Conservation (phyloP, 2,113 vertebrate genomes). For the Odontesthes bonariensis region DNA sequence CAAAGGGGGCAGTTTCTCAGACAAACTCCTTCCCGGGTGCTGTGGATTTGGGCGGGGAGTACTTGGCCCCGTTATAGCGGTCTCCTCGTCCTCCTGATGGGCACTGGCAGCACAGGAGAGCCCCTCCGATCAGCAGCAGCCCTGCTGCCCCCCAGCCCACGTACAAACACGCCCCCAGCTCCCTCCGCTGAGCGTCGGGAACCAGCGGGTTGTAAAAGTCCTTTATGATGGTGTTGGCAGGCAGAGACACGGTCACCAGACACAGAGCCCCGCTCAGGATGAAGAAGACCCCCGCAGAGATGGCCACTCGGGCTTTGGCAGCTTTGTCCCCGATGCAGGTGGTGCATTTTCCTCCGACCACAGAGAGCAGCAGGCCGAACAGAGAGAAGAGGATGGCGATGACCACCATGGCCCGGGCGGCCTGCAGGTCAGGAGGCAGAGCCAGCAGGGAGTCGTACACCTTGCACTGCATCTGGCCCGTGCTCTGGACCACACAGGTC, state of each 20-base stretch:
- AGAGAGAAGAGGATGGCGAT: slow-evolving; percentile 87
- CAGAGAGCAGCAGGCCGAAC: slow-evolving; percentile 88
- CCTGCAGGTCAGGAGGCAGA: slow-evolving; percentile 89
- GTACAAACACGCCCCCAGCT: slow-evolving; percentile 85
- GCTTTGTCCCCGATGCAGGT: slow-evolving; percentile 89
- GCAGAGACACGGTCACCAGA: slow-evolving; percentile 90
- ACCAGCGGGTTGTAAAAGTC: slow-evolving; percentile 91
- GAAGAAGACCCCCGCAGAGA: slow-evolving; percentile 88
- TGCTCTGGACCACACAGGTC: slow-evolving; percentile 91
- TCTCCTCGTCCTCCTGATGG: slow-evolving; percentile 74
- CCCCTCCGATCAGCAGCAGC: slow-evolving; percentile 88
- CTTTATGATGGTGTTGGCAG: slow-evolving; percentile 89
- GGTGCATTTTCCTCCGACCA: slow-evolving; percentile 92
- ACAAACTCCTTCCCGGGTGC: slow-evolving; percentile 88
- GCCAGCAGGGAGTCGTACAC: slow-evolving; percentile 89
- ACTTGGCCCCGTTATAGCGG: slow-evolving; percentile 87
- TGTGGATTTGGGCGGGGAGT: slow-evolving; percentile 84
- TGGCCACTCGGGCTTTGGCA: slow-evolving; percentile 89
- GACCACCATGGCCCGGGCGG: slow-evolving; percentile 88
- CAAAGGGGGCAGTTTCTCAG: slow-evolving; percentile 38
- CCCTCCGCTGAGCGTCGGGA: slow-evolving; percentile 85
- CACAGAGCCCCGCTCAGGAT: slow-evolving; percentile 86
- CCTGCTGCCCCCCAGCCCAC: slow-evolving; percentile 85
- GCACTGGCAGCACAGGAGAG: slow-evolving; percentile 89
- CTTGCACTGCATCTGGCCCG: slow-evolving; percentile 91